A percentile compares a stretch with the other conserved stretches of the same genome.
phyloP scores from a whole-genome alignment of 2,888 invertebrate genomes.

The Subacronicta megacephala region DNA sequence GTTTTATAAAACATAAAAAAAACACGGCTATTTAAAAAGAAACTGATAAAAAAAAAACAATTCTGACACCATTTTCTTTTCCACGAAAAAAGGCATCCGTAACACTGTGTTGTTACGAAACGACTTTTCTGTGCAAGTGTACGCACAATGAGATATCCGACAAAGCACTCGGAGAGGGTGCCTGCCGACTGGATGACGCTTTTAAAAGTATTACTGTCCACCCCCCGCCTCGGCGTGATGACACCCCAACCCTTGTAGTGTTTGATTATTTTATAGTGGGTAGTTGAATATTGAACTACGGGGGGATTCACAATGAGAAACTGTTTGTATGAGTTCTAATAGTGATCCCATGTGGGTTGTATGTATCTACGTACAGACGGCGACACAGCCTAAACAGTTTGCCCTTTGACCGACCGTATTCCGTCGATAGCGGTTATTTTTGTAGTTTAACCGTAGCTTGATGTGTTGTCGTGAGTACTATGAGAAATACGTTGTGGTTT shows the following conservation, averaged over 20 bases:
- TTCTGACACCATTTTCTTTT: conserved; percentile 45
- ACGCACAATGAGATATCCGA: conserved; percentile 77
- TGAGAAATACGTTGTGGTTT: too few relatives aligned
- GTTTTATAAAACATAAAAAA: too few relatives aligned
- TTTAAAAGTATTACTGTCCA: conserved; percentile 86
- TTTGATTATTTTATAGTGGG: conserved; percentile 74
- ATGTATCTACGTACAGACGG: not conserved
- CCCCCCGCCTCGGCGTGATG: conserved; percentile 56
- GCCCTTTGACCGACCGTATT: too few relatives aligned
- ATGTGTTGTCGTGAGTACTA: too few relatives aligned
- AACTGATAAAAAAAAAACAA: conserved; percentile 14
- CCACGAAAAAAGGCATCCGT: conserved; percentile 57
- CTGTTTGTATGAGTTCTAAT: conserved; percentile 60
- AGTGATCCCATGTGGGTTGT: conserved; percentile 39
- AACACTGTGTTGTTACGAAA: conserved; percentile 53
- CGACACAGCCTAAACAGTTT: too few relatives aligned
- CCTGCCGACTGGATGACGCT: conserved; percentile 78
- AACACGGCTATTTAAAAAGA: too few relatives aligned
- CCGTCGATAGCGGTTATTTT: too few relatives aligned
- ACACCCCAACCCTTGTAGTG: conserved; percentile 70
- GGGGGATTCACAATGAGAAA: conserved; percentile 52
- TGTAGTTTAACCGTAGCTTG: too few relatives aligned
- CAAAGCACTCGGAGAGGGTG: conserved; percentile 76
- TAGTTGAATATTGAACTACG: conserved; percentile 68
- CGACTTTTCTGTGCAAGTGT: conserved; percentile 71